Conservation (phyloP, 1,140 invertebrate genomes). For the Portunus trituberculatus region DNA sequence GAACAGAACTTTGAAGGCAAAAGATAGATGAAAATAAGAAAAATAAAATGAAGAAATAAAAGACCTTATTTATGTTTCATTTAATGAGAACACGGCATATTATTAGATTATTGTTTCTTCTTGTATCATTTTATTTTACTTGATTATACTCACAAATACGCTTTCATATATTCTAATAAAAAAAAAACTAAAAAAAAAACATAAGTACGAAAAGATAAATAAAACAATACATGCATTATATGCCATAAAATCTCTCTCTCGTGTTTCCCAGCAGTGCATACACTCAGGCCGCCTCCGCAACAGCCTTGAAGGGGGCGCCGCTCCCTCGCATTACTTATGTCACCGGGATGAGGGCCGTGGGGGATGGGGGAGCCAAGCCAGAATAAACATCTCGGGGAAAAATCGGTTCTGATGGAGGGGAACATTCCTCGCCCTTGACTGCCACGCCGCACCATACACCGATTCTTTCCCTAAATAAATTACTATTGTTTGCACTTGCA, state of each 20-base stretch:
- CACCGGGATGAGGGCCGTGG: neutral
- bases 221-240: too few species aligned
- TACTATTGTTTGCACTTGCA: neutral
- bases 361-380: neutral
- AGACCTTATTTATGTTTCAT: too few species aligned
- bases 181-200: too few species aligned
- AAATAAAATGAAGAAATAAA: too few species aligned
- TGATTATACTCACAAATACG: too few species aligned
- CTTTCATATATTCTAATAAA: too few species aligned
- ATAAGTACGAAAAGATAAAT: too few species aligned
- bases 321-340: constrained; percentile 1
- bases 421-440: neutral
- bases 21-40: too few species aligned
- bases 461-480: constrained; percentile 15
- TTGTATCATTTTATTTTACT: too few species aligned
- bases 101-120: too few species aligned
- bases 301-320: neutral
- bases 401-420: constrained; percentile 18
- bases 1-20: too few species aligned
- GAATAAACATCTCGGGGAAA: neutral
- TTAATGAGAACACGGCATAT: too few species aligned
- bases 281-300: neutral
- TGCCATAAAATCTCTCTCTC: neutral
- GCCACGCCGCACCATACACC: neutral
- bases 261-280: neutral